Percentiles rank a stretch among this genome's conserved stretches.
Conservation (phyloP, 2,113 vertebrate genomes). For the Gallinago media region DNA sequence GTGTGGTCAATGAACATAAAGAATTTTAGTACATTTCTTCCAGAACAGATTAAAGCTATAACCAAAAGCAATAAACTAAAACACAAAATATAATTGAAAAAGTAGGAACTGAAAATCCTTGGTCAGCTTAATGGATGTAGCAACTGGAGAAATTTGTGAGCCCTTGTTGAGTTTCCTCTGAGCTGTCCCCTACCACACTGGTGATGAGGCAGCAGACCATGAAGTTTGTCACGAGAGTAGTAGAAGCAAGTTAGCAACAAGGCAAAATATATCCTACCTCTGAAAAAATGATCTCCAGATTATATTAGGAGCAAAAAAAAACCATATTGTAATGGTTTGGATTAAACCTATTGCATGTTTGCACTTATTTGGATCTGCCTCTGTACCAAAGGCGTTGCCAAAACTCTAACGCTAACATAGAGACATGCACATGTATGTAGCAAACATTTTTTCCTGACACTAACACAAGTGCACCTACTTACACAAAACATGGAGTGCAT, state of each 20-base stretch:
- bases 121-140: conserved; percentile 16
- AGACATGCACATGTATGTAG: not conserved
- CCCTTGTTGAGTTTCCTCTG: not conserved
- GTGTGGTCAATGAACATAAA: not conserved
- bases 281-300: not conserved
- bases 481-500: not conserved
- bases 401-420: not conserved
- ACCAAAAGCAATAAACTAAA: conserved; percentile 51
- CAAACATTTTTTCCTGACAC: not conserved
- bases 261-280: not conserved
- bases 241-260: not conserved
- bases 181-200: not conserved
- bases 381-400: not conserved
- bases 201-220: not conserved
- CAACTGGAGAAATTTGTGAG: conserved; percentile 15
- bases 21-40: conserved; percentile 30
- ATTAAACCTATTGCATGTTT: not conserved
- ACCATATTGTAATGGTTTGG: not conserved
- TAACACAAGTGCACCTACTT: not conserved
- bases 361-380: not conserved
- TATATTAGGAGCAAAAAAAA: not conserved
- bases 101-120: not conserved
- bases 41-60: conserved; percentile 31
- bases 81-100: conserved; percentile 16
- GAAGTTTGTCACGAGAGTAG: not conserved